Evolutionary conservation across 2,888 invertebrate genomes (phyloP).

Genomic region (Cremastinae sp.): DNA sequence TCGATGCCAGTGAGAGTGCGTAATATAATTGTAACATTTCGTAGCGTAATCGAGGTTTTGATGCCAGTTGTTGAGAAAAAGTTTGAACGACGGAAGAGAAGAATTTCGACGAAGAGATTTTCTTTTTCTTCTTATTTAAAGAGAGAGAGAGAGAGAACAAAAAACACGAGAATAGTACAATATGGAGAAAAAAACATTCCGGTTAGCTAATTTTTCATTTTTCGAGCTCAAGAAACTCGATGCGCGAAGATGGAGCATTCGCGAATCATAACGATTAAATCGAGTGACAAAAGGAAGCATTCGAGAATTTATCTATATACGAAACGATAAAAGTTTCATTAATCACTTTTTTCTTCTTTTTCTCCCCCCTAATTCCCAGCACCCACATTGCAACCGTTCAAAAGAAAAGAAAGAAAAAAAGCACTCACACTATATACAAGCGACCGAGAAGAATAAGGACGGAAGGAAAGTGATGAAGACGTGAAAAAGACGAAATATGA

Average conservation of each 20-base stretch:
- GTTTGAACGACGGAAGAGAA: conserved; percentile 15
- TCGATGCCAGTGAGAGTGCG: conserved; percentile 76
- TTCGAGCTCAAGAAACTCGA: conserved; percentile 31
- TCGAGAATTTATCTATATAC: conserved; percentile 36
- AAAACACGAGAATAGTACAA: conserved; percentile 38
- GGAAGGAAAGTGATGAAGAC: conserved; percentile 66
- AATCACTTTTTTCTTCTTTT: conserved; percentile 20
- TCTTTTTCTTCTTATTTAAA: conserved; percentile 55
- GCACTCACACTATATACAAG: conserved; percentile 52
- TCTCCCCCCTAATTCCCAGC: conserved; percentile 30
- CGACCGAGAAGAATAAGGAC: conserved; percentile 34
- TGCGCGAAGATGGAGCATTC: conserved; percentile 19
- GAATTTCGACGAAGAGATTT: background rate
- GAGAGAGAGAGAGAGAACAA: conserved; percentile 23
- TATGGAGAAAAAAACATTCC: conserved; percentile 46
- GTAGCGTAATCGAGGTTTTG: conserved; percentile 72
- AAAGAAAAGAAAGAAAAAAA: no score
- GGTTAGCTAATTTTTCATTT: conserved; percentile 42
- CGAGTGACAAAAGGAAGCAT: conserved; percentile 27
- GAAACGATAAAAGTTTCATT: conserved; percentile 36
- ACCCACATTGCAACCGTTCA: conserved; percentile 58
- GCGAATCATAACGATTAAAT: conserved; percentile 45
- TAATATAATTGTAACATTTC: conserved; percentile 74
- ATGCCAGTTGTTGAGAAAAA: conserved; percentile 78
- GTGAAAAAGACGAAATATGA: conserved; percentile 58